phyloP scores from a whole-genome alignment of 2,113 vertebrate species.

The Psilopsiagon aurifrons region DNA sequence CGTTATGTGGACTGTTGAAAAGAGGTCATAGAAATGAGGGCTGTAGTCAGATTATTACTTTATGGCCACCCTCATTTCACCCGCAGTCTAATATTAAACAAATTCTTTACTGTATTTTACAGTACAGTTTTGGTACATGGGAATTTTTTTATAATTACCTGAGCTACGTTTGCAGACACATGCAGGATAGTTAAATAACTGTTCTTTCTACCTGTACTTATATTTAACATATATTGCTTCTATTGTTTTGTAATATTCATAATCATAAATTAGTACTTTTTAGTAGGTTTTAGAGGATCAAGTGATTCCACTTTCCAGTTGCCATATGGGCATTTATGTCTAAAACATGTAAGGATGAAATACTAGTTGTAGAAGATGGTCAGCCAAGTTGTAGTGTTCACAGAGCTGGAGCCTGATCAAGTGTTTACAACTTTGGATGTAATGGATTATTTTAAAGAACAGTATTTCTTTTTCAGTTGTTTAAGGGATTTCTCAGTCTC shows the following conservation, averaged over 20 bases:
- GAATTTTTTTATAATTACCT: not conserved
- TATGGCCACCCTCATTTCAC: not conserved
- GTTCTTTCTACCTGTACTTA: not conserved
- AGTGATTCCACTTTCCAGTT: not conserved
- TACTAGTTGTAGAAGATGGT: not conserved
- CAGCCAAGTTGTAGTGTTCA: not conserved
- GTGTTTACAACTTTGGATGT: not conserved
- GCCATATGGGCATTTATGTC: not conserved
- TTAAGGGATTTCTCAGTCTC: not conserved
- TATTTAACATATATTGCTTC: not conserved
- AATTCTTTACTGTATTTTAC: not conserved
- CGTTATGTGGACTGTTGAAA: not conserved
- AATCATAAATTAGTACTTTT: not conserved
- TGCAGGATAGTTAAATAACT: not conserved
- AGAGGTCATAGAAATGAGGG: not conserved
- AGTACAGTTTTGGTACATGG: not conserved
- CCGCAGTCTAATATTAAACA: not conserved
- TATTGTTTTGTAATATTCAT: not conserved
- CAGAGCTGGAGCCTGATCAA: not conserved
- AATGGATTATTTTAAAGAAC: not conserved
- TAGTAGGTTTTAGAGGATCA: not conserved
- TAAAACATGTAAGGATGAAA: not conserved
- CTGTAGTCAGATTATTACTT: not conserved
- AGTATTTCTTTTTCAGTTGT: not conserved
- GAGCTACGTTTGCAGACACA: not conserved